Evolutionary conservation across 2,888 invertebrate genomes (phyloP), one percentile per base, ranked within the genome.

Genomic region (Nemotelus nigrinus): DNA sequence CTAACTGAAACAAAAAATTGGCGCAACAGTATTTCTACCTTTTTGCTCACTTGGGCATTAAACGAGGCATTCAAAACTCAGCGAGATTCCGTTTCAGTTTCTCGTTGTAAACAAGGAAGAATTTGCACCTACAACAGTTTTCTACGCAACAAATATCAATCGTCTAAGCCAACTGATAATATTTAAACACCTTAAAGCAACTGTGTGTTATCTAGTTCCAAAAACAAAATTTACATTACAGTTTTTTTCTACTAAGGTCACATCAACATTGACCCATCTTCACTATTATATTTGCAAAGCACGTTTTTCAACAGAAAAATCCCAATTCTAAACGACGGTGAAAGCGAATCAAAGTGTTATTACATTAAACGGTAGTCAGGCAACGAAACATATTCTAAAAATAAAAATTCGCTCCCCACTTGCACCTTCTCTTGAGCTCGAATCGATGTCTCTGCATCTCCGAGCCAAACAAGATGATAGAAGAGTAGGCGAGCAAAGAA

Each of bases 321-420:
- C 55, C 25, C 25, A 25, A 25, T 70, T 43, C 53, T 53, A 43
- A 43, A 43, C 55, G 70, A 10, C 25, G 39, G 7, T 43, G 44
- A 55, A 53, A 70, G 55, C 53, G 55, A 70, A 70, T 53, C 43
- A 70, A 47, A 70, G 53, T 47, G 70, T n/a, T 70, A 55, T 70
- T 70, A 8, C 53, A 70, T 8, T n/a, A 70, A 70, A 70, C 70
- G 70, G 70, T 70, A 70, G 70, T 55, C 53, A 70, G 43, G 70
- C 70, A 55, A 53, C 25, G 43, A 70, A 70, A 70, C 53, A 55
- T 47, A 44, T 43, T 70, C 70, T 70, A 70, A 70, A 70, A 70
- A 70, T 70, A 70, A 39, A 41, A 53, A 25, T 25, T 67, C 48
- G 10, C 63, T 6, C 53, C 70, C 70, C 70, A 41, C 6, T 8